Percentiles rank a stretch among this genome's conserved stretches.
These are phyloP conservation scores for Bombus pascuorum DNA, from an alignment of 1,140 invertebrate genomes.

Conservation along the genomic window DNA sequence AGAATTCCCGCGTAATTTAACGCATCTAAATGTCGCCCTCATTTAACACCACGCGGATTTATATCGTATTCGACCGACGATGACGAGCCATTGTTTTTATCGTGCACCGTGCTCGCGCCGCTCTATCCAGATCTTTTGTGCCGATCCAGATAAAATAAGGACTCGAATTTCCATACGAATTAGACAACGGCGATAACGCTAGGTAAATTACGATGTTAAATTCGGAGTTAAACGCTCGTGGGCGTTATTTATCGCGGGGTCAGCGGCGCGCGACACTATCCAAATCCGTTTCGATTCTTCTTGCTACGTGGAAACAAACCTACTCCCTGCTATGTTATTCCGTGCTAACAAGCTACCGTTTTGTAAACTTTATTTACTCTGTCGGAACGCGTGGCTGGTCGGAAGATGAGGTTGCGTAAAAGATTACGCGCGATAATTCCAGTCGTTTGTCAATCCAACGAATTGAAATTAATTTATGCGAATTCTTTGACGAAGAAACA, in stretches of 20 bases:
- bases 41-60: slow-evolving; percentile 34
- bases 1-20: slow-evolving; percentile 20
- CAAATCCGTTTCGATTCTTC: neutral
- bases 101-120: neutral
- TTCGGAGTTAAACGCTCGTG: neutral
- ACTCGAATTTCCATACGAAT: slow-evolving; percentile 24
- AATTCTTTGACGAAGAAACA: rapidly evolving
- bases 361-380: neutral
- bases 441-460: too few relatives aligned
- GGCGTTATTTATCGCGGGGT: neutral
- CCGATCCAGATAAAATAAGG: neutral
- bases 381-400: neutral
- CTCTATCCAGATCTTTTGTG: slow-evolving; percentile 1
- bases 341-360: neutral
- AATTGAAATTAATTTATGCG: neutral
- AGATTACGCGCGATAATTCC: rapidly evolving
- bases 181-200: slow-evolving; percentile 3
- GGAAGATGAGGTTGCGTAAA: neutral
- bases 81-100: slow-evolving; percentile 35
- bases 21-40: neutral
- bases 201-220: neutral
- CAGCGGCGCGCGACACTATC: neutral
- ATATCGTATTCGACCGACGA: neutral
- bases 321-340: neutral
- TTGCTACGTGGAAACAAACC: too few relatives aligned